These are phyloP conservation scores for Homalodisca vitripennis DNA, from an alignment of 1,140 invertebrate species.

Conservation along the genomic window DNA sequence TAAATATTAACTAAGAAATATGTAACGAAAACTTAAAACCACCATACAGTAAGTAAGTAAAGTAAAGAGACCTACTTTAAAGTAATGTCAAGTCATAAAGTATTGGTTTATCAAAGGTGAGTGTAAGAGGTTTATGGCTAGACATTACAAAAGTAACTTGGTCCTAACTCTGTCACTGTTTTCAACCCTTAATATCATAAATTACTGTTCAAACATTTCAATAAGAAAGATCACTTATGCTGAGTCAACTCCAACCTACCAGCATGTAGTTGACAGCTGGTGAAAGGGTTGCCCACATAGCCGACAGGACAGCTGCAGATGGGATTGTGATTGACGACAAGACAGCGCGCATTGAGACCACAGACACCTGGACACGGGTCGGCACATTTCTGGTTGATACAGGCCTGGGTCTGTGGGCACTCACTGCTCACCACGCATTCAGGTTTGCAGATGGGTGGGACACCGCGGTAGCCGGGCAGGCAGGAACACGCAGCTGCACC, in stretches of 20 bases:
- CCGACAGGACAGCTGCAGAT: slow-evolving; percentile 74
- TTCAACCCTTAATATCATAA: too few species aligned
- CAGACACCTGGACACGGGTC: slow-evolving; percentile 78
- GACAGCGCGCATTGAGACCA: slow-evolving; percentile 69
- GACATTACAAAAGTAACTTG: too few species aligned
- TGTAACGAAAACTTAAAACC: too few species aligned
- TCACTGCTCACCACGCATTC: slow-evolving; percentile 79
- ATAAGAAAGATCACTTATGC: too few species aligned
- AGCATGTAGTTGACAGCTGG: slow-evolving; percentile 61
- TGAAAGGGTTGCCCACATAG: slow-evolving; percentile 77
- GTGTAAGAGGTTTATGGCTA: too few species aligned
- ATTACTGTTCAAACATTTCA: too few species aligned
- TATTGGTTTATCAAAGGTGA: too few species aligned
- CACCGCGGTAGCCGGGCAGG: slow-evolving; percentile 72
- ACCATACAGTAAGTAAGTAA: too few species aligned
- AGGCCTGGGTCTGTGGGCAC: slow-evolving; percentile 72
- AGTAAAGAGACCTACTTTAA: too few species aligned
- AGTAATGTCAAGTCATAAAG: too few species aligned
- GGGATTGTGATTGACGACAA: slow-evolving; percentile 78
- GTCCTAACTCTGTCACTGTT: too few species aligned
- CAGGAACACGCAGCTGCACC: slow-evolving; percentile 78
- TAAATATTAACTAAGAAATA: too few species aligned
- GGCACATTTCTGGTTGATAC: slow-evolving; percentile 73
- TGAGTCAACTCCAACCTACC: slow-evolving; percentile 41
- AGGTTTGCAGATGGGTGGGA: slow-evolving; percentile 75